Evolutionary conservation across 2,113 vertebrate genomes (phyloP), one percentile per base, ranked within the genome.

Genomic region (Empidonax traillii): DNA sequence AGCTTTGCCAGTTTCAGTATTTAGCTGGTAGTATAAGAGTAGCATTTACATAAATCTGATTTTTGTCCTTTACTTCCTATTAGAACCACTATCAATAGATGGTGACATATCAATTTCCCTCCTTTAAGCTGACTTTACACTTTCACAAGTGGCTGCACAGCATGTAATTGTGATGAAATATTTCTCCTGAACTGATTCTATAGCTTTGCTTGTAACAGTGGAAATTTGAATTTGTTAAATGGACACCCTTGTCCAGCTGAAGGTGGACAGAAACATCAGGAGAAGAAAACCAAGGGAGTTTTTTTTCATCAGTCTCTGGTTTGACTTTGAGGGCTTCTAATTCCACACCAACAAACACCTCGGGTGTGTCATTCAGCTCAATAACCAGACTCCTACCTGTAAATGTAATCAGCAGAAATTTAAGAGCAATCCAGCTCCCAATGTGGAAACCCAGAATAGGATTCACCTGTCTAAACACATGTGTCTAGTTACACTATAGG

Each of bases 81-180:
- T 97, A 96, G 90, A 84, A 79, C 75, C 82, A 71, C 95, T 95
- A 96, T 97, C 95, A 97, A 93, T 93, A 95, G 93, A 97, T 56
- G 39, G 73, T 96, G 95, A 97, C 94, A 97, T 96, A 97, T 94
- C 95, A 97, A 94, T 97, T 97, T 97, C 93, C 96, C 84, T 94
- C 87, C 84, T 97, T 92, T 96, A 93, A 93, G 95, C 94, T 95
- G 97, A 97, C 90, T 96, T 96, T 85, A 95, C 97, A 96, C 95
- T 97, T 98, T 95, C 94, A 95, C 96, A 98, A 98, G 77, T 94
- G 93, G 87, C 96, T 97, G 96, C 92, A 96, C 96, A 98, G 94
- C 93, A 94, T 95, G 96, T 96, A 98, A 97, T 96, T 94, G 90
- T 95, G 95, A 68, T 96, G 93, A 97, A 96, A 94, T 95, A 96